phyloP scores from a whole-genome alignment of 2,113 vertebrate genomes.

The Lagopus muta region DNA sequence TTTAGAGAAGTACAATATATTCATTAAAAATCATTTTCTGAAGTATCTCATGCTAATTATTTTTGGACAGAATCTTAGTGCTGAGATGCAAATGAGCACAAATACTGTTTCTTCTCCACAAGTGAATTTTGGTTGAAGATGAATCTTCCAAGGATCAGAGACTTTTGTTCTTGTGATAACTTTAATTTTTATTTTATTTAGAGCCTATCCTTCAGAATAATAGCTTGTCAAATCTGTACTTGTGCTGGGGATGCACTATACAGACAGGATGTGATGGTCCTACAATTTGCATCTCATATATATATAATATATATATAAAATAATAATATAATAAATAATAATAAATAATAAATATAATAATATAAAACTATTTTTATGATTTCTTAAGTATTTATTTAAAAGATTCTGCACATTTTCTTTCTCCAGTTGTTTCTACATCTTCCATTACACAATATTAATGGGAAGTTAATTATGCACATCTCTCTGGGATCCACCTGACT shows the following conservation, averaged over 20 bases:
- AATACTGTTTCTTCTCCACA: not conserved
- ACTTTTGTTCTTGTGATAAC: not conserved
- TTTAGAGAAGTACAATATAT: not conserved
- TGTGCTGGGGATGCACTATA: not conserved
- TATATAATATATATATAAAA: rapidly evolving
- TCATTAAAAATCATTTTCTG: not conserved
- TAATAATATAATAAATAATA: no score
- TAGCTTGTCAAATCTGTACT: not conserved
- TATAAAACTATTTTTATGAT: not conserved
- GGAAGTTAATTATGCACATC: not conserved
- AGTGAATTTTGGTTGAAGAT: not conserved
- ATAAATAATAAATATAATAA: no score
- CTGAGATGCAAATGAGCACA: not conserved
- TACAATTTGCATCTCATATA: not conserved
- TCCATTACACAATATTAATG: not conserved
- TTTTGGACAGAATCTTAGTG: not conserved
- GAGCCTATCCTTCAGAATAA: not conserved
- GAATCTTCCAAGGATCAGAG: not conserved
- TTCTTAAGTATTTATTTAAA: not conserved
- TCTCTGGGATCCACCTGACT: not conserved
- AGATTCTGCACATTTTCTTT: not conserved
- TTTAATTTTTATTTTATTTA: not conserved
- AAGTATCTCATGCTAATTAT: constrained; percentile 10
- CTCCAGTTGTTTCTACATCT: not conserved
- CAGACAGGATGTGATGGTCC: not conserved